Base-by-base conservation (phyloP, 2,113 vertebrate genomes). In the Ailuropoda melanoleuca region DNA sequence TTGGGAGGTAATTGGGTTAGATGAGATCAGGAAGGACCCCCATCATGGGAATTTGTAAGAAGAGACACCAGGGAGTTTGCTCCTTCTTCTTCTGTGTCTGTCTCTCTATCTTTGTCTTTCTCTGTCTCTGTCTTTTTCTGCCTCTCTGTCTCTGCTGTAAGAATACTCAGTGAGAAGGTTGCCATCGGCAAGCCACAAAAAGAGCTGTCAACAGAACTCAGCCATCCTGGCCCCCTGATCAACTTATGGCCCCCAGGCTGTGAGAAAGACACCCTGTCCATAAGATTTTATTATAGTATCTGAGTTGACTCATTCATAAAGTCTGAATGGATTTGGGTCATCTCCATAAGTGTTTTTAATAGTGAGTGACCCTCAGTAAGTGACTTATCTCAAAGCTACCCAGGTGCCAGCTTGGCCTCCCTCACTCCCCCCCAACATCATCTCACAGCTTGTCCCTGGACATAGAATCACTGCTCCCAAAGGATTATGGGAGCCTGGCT, bases 21-120 rank as follows among this genome's bases (percentile, higher is more conserved):
- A 78, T 62, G 23, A 58, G 17, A 0, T 75, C 29, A 58, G 3
- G 37, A 56, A 9, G 2, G 3, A 13, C 1, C 1, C 4, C 3
- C 11, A 26, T 58, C 0, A 56, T 13, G 4, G 7, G 3, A 66
- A 66, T 48, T 86, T 74, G n/a, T 48, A 50, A 46, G 3, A 48
- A 64, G 12, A 86, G 17, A 84, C 31, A 56, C 19, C 74, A 60
- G 7, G 4, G 53, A 34, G 0, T 8, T 60, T 70, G 21, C 4
- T 24, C 13, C 39, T 75, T 75, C 72, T 46, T 13, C 26, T 31
- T 21, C 29, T 31, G 21, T 17, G 5, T 31, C 48, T 53, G 2
- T 66, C 29, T 14, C 29, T 64, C 48, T 53, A 6, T 66, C 62
- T 14, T 13, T 64, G 31, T 2, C 31, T 19, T 12, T 31, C 62